Percentiles rank a stretch among this genome's conserved stretches.
These are phyloP conservation scores for Falco novaeseelandiae DNA, from an alignment of 2,797 vertebrate species.

Conservation along the genomic window DNA sequence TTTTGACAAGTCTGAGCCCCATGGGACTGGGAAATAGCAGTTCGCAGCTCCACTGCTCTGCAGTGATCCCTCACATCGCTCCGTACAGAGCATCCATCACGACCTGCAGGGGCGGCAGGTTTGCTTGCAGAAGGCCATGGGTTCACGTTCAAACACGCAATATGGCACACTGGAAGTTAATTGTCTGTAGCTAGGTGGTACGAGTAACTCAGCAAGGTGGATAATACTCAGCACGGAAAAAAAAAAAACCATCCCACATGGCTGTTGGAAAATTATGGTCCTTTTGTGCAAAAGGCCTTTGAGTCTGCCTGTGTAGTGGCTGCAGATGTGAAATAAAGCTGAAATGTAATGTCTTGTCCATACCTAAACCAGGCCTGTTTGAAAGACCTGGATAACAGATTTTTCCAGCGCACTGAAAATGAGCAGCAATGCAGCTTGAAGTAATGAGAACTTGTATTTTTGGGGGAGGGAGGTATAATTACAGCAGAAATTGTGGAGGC, in stretches of 20 bases:
- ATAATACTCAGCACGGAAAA: background rate
- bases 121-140: background rate
- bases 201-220: background rate
- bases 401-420: background rate
- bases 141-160: background rate
- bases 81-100: background rate
- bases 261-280: background rate
- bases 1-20: background rate
- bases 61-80: too few species aligned
- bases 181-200: background rate
- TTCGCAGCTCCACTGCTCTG: background rate
- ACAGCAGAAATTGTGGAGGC: background rate
- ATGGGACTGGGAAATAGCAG: background rate
- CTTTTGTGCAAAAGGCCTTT: background rate
- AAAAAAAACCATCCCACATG: background rate
- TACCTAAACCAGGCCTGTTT: background rate
- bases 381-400: background rate
- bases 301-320: background rate
- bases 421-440: background rate
- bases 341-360: background rate
- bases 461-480: background rate
- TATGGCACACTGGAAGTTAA: background rate
- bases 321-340: background rate
- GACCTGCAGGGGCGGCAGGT: background rate
- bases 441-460: background rate